Percentiles rank a stretch among this genome's conserved stretches.
phyloP scores from a whole-genome alignment of 2,113 vertebrate species.

The Coreoperca whiteheadi region DNA sequence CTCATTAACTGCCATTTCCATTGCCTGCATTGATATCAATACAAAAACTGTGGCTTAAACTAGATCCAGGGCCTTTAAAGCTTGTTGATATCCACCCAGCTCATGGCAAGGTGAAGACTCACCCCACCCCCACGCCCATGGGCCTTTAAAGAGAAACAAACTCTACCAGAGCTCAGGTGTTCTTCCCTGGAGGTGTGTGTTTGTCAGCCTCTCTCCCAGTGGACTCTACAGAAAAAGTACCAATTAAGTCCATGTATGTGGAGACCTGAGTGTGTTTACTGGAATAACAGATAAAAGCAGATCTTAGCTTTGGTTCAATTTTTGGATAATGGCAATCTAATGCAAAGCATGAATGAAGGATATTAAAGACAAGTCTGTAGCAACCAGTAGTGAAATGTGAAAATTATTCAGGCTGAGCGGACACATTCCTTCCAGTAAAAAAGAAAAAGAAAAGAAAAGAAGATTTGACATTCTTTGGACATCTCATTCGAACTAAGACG shows the following conservation, averaged over 20 bases:
- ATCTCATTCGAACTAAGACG: no score
- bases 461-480: no score
- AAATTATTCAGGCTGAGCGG: no score
- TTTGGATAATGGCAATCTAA: neutral
- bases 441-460: no score
- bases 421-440: no score
- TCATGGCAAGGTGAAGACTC: slow-evolving; percentile 19
- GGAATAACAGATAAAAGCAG: neutral
- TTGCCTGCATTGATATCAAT: slow-evolving; percentile 10
- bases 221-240: slow-evolving; percentile 49
- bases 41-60: slow-evolving; percentile 22
- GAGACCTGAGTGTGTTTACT: slow-evolving; percentile 5
- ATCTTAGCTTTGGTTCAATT: neutral
- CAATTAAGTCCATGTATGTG: slow-evolving; percentile 61
- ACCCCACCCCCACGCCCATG: slow-evolving; percentile 28
- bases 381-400: no score
- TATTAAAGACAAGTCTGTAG: neutral
- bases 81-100: slow-evolving; percentile 20
- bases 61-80: slow-evolving; percentile 36
- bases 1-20: slow-evolving; percentile 68
- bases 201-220: slow-evolving; percentile 66
- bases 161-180: slow-evolving; percentile 64
- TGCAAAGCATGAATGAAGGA: neutral
- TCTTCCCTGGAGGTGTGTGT: slow-evolving; percentile 59
- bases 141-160: slow-evolving; percentile 75